A percentile compares a stretch with the other conserved stretches of the same genome.
Evolutionary conservation across 2,113 vertebrate genomes (phyloP).

Genomic region (Zosterops hypoxanthus): DNA sequence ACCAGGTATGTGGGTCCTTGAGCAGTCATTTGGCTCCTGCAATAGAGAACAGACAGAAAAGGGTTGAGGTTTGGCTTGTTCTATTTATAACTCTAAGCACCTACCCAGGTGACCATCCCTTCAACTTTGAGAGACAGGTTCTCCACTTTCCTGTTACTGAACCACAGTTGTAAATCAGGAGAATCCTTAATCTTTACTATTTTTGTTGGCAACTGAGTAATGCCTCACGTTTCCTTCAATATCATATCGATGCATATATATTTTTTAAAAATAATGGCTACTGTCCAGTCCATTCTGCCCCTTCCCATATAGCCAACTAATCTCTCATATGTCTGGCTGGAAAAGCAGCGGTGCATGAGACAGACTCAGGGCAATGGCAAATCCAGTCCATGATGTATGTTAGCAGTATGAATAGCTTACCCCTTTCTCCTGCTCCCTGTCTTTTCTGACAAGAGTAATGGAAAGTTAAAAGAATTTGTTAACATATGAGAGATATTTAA

Average conservation of each 20-base stretch:
- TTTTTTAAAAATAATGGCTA: not conserved
- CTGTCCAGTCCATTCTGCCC: not conserved
- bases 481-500: slow-evolving; percentile 44
- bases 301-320: not conserved
- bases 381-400: not conserved
- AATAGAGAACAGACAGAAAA: not conserved
- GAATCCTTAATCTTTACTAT: not conserved
- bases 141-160: not conserved
- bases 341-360: not conserved
- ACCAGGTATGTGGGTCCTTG: not conserved
- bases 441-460: slow-evolving; percentile 21
- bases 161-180: not conserved
- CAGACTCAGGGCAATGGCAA: not conserved
- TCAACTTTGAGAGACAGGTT: not conserved
- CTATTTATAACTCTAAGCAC: not conserved
- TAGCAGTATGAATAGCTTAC: not conserved
- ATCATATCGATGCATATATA: not conserved
- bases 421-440: not conserved
- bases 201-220: not conserved
- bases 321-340: not conserved
- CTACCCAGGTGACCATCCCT: not conserved
- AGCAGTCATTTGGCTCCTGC: not conserved
- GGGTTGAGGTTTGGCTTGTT: not conserved
- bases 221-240: not conserved
- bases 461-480: slow-evolving; percentile 46